Base-by-base conservation (phyloP, 2,113 vertebrate species). In the Periophthalmus modestus region DNA sequence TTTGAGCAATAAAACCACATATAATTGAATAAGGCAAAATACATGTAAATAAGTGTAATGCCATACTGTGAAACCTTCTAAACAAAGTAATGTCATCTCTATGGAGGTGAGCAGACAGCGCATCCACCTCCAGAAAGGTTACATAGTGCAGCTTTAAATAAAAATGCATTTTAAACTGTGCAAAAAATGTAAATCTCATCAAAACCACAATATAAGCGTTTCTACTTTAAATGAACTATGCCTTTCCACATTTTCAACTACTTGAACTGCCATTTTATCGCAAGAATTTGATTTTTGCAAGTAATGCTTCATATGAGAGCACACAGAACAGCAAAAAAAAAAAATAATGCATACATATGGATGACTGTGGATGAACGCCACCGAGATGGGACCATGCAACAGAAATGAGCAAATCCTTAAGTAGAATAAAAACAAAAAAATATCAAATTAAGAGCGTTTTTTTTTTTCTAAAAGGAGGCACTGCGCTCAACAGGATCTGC, bases 401-500 rank as follows among this genome's bases (percentile, higher is more conserved):
- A 72, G 61, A 69, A 74, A 79, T 65, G 52, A 36, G 36, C 28
- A 39, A 65, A 57, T 48, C 2, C 48, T 19, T 19, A 61, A 47
- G 43, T 18, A 21, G 19, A 48, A 66, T 24, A 21, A 62, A 14
- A 68, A 36, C 28, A 57, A 43, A 69, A 48, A 50, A n/a, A 67
- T 47, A 48, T 61, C 18, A 69, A 62, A 0, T 24, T 52, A 43
- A 71, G 14, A 54, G 28, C 43, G n/a, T n/a, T 2, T 2, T 73
- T 48, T 46, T 33, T 18, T n/a, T 12, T 75, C 28, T 28, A 28
- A 43, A 43, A 43, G 39, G 72, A 85, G 76, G 79, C 85, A 80
- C 79, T 66, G 74, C 15, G 47, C 73, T 75, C 69, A 75, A 85
- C 50, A 34, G 67, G 19, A 72, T 81, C 88, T 89, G 90, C 90